phyloP scores from a whole-genome alignment of 2,797 vertebrate genomes.

The Ptychadena robeensis region DNA sequence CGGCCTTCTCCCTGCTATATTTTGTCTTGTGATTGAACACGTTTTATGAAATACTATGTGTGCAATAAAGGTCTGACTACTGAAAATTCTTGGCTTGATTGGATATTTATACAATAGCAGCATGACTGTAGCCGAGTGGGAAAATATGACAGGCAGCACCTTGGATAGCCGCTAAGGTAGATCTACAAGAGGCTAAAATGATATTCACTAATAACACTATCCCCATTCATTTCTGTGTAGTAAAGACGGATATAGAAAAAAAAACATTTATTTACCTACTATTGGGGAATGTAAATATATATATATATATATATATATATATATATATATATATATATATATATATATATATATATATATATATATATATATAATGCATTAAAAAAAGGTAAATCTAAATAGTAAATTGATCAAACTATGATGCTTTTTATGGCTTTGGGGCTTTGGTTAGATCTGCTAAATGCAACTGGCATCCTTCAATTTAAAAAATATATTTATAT shows the following conservation, averaged over 20 bases:
- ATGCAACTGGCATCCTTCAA: background rate
- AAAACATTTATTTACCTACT: background rate
- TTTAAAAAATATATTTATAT: background rate
- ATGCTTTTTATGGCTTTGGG: background rate
- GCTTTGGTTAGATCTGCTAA: background rate
- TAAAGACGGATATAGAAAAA: background rate
- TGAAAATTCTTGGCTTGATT: background rate
- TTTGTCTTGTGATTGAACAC: constrained; percentile 25
- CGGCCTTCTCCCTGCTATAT: background rate
- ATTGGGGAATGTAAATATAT: background rate
- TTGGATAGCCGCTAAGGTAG: background rate
- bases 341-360: background rate
- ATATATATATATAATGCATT: background rate
- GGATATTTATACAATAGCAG: constrained; percentile 1
- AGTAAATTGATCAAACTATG: background rate
- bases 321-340: background rate
- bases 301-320: background rate
- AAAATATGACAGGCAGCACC: background rate
- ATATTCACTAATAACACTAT: background rate
- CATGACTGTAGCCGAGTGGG: background rate
- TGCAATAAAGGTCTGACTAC: constrained; percentile 39
- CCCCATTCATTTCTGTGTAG: background rate
- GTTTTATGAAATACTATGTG: constrained; percentile 38
- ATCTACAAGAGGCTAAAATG: background rate
- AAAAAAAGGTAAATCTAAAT: background rate